Base-by-base conservation (phyloP, 2,888 invertebrate genomes). In the Macaria liturata region DNA sequence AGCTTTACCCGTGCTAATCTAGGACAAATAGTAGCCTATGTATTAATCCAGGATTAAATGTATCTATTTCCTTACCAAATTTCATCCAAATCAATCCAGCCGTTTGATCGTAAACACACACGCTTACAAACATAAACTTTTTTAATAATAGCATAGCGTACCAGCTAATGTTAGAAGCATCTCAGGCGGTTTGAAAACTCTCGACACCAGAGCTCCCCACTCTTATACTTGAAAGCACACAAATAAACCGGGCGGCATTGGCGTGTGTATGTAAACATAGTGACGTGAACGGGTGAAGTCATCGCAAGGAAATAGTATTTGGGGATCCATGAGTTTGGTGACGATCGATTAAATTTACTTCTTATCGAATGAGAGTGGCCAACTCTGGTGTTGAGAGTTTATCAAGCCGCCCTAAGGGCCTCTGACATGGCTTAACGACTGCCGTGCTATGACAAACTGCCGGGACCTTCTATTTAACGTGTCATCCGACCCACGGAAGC, bases 201-300 rank as follows among this genome's bases (percentile, higher is more conserved):
- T 20, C 20, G 20, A 20, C 20, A 20, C 39, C 39, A 7, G 6
- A 39, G 8, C 5, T 39, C 39, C 39, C 39, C 39, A 7, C 39
- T 39, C 8, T 5, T 7, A 39, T 8, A 7, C 39, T n/a, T n/a
- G n/a, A 39, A 39, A 8, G 39, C 39, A 39, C 5, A 8, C 39
- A 39, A 7, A 42, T n/a, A 9, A 8, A 30, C 8, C 1, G 8
- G 43, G 37, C 20, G 32, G 37, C 50, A 43, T 43, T 20, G 49
- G 34, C 32, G n/a, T n/a, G n/a, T n/a, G 42, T 42, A 8, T n/a
- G 51, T 37, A 51, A 44, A 51, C 44, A 51, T 2, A 9, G 34
- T 34, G 44, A 51, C 32, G 51, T 43, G 37, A 4, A 8, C 20
- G 42, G 3, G 30, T 51, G 51, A 51, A 30, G 37, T 44, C 50